Base-by-base conservation (phyloP, 2,113 vertebrate species). In the Equus quagga region DNA sequence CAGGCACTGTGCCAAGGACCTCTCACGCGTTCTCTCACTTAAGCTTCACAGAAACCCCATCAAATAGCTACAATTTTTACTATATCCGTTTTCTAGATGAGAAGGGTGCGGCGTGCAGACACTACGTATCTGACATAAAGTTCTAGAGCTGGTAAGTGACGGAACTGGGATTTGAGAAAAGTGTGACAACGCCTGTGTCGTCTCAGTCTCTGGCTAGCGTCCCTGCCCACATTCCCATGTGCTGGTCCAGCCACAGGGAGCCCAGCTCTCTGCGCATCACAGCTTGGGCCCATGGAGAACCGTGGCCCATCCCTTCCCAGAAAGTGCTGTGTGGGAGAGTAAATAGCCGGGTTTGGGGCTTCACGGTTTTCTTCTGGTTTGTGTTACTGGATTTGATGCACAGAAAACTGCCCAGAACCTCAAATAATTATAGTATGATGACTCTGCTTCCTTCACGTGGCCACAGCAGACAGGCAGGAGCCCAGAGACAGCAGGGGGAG, bases 341-440 rank as follows among this genome's bases (percentile, higher is more conserved):
- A 97, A 98, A 98, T 95, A 98, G 91, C 94, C 86, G 89, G 96
- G 90, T 97, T 98, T 96, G 88, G 73, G 98, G 85, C 79, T 91
- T 96, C 93, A 97, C 97, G 96, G 91, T 49, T 97, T 98, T 90
- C 97, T 96, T 97, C 97, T 97, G 96, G 94, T 98, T 97, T 91
- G 62, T 97, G 94, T 97, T 98, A 97, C 80, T 64, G 96, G 97
- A 96, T 96, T 93, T 97, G 95, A 97, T 91, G 91, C 70, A 31
- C 89, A 97, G 91, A 92, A 95, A 72, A 97, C 89, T 96, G 88
- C 97, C 76, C 95, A 89, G 96, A 96, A 97, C 91, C 95, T 97
- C 97, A 95, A 97, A 96, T 98, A 96, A 98, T 97, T 97, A 97
- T 78, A 98, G 97, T 96, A 69, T 91, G 87, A 83, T 0, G 51